A percentile compares a stretch with the other conserved stretches of the same genome.
Evolutionary conservation across 2,797 vertebrate genomes (phyloP).

Genomic region (Notamacropus eugenii): DNA sequence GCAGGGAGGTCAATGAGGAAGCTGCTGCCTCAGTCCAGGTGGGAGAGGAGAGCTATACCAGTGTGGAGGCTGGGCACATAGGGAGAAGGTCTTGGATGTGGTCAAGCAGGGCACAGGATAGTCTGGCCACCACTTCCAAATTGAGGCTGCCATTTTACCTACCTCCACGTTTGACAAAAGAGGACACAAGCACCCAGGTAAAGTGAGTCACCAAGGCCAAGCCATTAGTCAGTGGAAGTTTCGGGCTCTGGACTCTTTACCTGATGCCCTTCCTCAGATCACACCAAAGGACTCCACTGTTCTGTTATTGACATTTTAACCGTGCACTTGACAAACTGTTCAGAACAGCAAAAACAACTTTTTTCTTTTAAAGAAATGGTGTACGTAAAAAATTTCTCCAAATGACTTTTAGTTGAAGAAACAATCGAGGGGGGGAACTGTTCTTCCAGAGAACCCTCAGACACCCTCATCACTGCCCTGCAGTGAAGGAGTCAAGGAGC

Average conservation of each 20-base stretch:
- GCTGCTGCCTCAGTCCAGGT: neutral
- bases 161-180: neutral
- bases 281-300: neutral
- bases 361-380: neutral
- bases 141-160: neutral
- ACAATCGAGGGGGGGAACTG: neutral
- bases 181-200: neutral
- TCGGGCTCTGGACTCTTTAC: neutral
- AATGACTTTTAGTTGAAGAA: neutral
- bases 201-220: neutral
- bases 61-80: too few species aligned
- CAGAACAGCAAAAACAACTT: neutral
- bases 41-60: neutral
- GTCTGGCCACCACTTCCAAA: neutral
- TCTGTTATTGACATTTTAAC: neutral
- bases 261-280: neutral
- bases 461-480: neutral
- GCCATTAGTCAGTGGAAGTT: neutral
- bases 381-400: neutral
- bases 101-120: neutral
- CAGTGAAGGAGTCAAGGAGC: neutral
- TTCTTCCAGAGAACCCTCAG: neutral
- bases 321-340: neutral
- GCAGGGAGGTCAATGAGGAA: neutral
- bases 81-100: neutral